Conservation (phyloP, 2,113 vertebrate species). For the Dicaeum eximium region DNA sequence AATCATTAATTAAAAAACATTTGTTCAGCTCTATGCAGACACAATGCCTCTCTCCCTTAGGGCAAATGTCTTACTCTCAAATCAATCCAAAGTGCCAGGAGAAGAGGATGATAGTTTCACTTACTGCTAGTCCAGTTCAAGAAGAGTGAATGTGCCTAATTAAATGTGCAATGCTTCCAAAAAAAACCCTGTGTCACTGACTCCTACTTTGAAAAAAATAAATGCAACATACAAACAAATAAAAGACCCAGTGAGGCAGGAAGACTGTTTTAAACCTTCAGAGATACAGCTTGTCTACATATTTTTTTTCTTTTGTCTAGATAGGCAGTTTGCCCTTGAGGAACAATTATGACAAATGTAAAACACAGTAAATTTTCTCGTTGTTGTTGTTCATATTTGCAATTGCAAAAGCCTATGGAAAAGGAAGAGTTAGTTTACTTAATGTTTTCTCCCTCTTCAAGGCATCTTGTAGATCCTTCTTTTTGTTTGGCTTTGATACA, state of each 20-base stretch:
- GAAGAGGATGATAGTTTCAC: neutral
- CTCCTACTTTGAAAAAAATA: neutral
- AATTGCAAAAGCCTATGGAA: neutral
- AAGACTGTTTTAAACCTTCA: neutral
- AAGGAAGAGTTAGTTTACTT: neutral
- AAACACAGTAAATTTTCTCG: neutral
- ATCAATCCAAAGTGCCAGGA: neutral
- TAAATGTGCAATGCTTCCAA: neutral
- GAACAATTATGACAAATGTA: neutral
- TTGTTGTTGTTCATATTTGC: neutral
- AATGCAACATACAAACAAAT: neutral
- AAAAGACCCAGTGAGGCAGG: neutral
- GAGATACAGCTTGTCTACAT: neutral
- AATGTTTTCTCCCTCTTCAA: neutral
- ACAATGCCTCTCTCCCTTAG: neutral
- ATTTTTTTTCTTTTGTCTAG: neutral
- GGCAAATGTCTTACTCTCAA: slow-evolving; percentile 2
- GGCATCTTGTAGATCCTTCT: neutral
- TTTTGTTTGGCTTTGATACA: neutral
- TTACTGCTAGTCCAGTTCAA: neutral
- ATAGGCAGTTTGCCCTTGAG: neutral
- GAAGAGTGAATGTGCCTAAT: neutral
- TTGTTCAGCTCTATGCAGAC: neutral
- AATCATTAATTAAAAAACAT: slow-evolving; percentile 59
- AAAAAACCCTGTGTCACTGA: neutral